Evolutionary conservation across 2,888 invertebrate species (phyloP).

Genomic region (Harpagoxenus sublaevis): DNA sequence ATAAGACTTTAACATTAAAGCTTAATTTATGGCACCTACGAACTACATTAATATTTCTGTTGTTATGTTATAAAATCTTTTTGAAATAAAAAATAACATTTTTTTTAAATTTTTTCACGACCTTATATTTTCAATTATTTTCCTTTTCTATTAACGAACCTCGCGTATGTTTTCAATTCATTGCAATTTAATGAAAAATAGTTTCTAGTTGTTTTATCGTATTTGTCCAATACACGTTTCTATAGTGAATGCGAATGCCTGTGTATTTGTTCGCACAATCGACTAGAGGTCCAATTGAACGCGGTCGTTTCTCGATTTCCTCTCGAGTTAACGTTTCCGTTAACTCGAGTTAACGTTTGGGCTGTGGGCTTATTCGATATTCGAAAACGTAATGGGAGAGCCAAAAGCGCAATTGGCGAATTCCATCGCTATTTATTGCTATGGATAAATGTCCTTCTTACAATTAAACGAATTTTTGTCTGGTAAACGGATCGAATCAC

Average conservation of each 20-base stretch:
- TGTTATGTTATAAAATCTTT: background rate
- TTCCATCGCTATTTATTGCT: slow-evolving; percentile 13
- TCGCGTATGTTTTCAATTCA: slow-evolving; percentile 13
- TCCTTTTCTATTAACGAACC: background rate
- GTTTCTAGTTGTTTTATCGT: slow-evolving; percentile 7
- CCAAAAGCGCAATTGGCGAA: slow-evolving; percentile 16
- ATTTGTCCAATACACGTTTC: slow-evolving; percentile 17
- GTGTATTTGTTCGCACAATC: slow-evolving; percentile 31
- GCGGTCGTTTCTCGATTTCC: slow-evolving; percentile 53
- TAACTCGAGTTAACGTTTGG: slow-evolving; percentile 48
- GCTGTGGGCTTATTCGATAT: slow-evolving; percentile 16
- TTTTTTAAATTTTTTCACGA: background rate
- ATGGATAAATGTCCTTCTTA: background rate
- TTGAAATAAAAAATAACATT: background rate
- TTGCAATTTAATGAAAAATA: slow-evolving; percentile 27
- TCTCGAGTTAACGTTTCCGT: slow-evolving; percentile 50
- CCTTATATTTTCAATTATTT: background rate
- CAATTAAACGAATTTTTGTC: background rate
- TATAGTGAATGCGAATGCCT: background rate
- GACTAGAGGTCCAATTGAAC: slow-evolving; percentile 44
- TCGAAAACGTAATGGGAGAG: slow-evolving; percentile 36
- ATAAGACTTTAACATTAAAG: background rate
- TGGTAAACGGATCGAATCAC: background rate
- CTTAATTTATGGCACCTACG: background rate
- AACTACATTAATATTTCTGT: background rate